These are phyloP conservation scores for Didymodactylos carnosus DNA, from an alignment of 2,888 invertebrate genomes.

Conservation along the genomic window DNA sequence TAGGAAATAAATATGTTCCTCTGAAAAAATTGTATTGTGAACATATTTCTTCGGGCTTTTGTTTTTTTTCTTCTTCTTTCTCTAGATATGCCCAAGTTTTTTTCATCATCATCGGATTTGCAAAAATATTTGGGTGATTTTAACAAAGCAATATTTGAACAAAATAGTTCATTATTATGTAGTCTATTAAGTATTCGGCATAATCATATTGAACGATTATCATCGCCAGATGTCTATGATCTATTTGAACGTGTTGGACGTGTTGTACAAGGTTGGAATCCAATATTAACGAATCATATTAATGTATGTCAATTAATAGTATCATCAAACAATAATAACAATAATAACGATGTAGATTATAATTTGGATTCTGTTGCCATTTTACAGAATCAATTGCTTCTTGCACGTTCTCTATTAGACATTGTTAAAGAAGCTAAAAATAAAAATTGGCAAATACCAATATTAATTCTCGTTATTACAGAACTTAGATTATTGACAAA, in stretches of 20 bases:
- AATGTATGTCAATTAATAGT: not conserved
- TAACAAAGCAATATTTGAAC: not conserved
- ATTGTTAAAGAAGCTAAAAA: not conserved
- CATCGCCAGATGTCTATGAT: not conserved
- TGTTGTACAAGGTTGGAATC: not conserved
- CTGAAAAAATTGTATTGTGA: too few species aligned
- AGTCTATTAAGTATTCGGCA: not conserved
- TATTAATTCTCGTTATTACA: not conserved
- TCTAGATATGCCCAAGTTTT: too few species aligned
- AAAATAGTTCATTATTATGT: not conserved
- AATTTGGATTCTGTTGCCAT: too few species aligned
- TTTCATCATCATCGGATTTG: too few species aligned
- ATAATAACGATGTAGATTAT: too few species aligned
- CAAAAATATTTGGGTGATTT: not conserved
- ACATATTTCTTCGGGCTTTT: too few species aligned
- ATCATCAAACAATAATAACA: not conserved
- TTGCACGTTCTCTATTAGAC: not conserved
- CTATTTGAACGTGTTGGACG: not conserved
- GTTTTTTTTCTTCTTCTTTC: too few species aligned
- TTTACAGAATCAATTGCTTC: not conserved
- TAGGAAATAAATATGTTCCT: too few species aligned
- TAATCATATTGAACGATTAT: not conserved
- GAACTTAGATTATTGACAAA: not conserved
- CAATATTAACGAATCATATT: not conserved
- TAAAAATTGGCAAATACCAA: not conserved